These are phyloP conservation scores for Congeria kusceri DNA, from an alignment of 2,888 invertebrate genomes.

Conservation along the genomic window DNA sequence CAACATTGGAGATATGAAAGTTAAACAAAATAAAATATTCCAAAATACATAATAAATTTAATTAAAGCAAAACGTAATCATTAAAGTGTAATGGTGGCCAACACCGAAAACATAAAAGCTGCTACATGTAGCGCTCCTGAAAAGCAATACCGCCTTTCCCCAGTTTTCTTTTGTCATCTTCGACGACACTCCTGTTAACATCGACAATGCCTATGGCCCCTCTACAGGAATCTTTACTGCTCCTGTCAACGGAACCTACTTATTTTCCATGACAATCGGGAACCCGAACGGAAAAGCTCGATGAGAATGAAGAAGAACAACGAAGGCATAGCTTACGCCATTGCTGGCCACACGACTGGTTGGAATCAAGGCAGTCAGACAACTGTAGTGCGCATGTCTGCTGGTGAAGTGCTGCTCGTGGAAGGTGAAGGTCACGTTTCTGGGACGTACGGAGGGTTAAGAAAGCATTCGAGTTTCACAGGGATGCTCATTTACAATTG, in stretches of 20 bases:
- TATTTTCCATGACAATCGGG: conserved; percentile 15
- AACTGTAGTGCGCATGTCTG: conserved; percentile 18
- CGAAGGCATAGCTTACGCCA: conserved; percentile 13
- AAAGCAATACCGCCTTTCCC: no score
- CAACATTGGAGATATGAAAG: no score
- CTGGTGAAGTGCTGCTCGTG: not conserved
- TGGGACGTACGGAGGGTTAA: not conserved
- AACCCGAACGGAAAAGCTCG: conserved; percentile 6
- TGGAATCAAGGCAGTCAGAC: conserved; percentile 26
- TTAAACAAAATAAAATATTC: no score
- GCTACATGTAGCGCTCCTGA: no score
- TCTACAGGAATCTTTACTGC: not conserved
- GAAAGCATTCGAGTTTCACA: conserved; percentile 21
- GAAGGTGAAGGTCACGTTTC: conserved; percentile 24
- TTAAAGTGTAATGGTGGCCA: no score
- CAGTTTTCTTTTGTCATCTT: no score
- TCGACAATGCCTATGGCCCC: no score
- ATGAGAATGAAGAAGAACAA: conserved; percentile 8
- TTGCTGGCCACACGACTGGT: conserved; percentile 21
- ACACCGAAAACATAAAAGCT: no score
- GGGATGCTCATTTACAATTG: conserved; percentile 16
- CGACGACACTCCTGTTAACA: not conserved
- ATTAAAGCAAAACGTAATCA: no score
- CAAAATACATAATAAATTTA: no score
- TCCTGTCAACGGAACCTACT: conserved; percentile 24